A percentile compares a stretch with the other conserved stretches of the same genome.
These are phyloP conservation scores for Cassiopea andromeda DNA, from an alignment of 30 jellyfish, hydroid and myxozoan species.

Conservation along the genomic window DNA sequence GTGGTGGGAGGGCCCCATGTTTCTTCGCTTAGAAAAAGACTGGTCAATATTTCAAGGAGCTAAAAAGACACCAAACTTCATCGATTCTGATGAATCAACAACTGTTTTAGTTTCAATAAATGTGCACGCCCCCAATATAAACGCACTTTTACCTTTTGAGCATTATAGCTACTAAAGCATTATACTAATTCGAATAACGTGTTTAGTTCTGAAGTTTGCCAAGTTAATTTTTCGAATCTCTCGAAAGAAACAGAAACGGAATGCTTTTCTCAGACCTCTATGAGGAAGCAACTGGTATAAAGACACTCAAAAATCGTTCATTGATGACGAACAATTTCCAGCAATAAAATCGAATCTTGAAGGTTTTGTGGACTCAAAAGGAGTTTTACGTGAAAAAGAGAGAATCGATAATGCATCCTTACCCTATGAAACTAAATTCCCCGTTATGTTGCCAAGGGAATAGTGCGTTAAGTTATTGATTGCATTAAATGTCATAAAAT, in stretches of 20 bases:
- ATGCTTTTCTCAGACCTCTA: neutral
- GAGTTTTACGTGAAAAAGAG: conserved; percentile 24
- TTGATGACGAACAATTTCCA: neutral
- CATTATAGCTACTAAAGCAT: conserved; percentile 23
- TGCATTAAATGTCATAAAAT: conserved; percentile 5
- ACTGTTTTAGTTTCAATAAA: neutral
- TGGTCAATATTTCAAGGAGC: conserved; percentile 1
- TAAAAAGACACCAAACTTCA: neutral
- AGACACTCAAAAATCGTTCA: conserved; percentile 22
- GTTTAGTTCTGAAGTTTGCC: conserved; percentile 22
- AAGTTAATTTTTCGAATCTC: neutral
- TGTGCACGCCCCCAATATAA: neutral
- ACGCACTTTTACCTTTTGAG: conserved; percentile 5
- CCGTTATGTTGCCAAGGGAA: conserved; percentile 25
- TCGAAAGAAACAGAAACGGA: neutral
- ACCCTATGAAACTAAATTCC: conserved; percentile 28
- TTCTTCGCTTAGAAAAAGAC: neutral
- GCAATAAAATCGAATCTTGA: neutral
- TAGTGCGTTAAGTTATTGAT: conserved; percentile 11
- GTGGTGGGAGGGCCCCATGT: conserved; percentile 50
- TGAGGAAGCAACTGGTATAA: conserved; percentile 9
- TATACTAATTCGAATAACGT: conserved; percentile 34
- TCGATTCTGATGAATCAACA: neutral
- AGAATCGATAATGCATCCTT: conserved; percentile 35
- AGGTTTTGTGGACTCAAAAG: conserved; percentile 14